Evolutionary conservation across 2,888 invertebrate species (phyloP).

Genomic region (Drosophila quasianomalipes): DNA sequence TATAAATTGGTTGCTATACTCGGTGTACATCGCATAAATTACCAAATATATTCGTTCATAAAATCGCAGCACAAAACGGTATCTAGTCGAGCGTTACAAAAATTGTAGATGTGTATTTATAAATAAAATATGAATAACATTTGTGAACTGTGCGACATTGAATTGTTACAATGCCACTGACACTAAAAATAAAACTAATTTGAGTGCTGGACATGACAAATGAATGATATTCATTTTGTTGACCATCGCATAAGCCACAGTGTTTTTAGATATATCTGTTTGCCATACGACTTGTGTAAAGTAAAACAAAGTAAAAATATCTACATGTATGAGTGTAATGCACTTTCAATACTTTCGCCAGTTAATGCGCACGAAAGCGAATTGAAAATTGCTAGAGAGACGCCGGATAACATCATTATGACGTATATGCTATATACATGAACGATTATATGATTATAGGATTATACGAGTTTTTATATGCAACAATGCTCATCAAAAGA

Average conservation of each 20-base stretch:
- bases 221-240: slow-evolving; percentile 27
- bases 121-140: slow-evolving; percentile 67
- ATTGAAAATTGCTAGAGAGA: slow-evolving; percentile 57
- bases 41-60: neutral
- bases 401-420: slow-evolving; percentile 22
- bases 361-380: slow-evolving; percentile 65
- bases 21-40: neutral
- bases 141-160: slow-evolving; percentile 64
- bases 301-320: slow-evolving; percentile 24
- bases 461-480: neutral
- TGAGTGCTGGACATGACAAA: slow-evolving; percentile 39
- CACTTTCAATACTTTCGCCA: slow-evolving; percentile 58
- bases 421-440: neutral
- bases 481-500: slow-evolving; percentile 1
- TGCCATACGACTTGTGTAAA: slow-evolving; percentile 18
- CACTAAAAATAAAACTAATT: slow-evolving; percentile 62
- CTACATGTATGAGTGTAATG: slow-evolving; percentile 12
- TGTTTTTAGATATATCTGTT: slow-evolving; percentile 6
- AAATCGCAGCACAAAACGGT: neutral
- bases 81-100: slow-evolving; percentile 24
- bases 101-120: slow-evolving; percentile 40
- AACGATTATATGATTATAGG: neutral
- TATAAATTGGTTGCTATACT: neutral
- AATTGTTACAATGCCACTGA: slow-evolving; percentile 68
- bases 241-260: slow-evolving; percentile 35